A percentile compares a stretch with the other conserved stretches of the same genome.
These are phyloP conservation scores for Propithecus coquereli DNA, from an alignment of 2,113 vertebrate species.

Conservation along the genomic window DNA sequence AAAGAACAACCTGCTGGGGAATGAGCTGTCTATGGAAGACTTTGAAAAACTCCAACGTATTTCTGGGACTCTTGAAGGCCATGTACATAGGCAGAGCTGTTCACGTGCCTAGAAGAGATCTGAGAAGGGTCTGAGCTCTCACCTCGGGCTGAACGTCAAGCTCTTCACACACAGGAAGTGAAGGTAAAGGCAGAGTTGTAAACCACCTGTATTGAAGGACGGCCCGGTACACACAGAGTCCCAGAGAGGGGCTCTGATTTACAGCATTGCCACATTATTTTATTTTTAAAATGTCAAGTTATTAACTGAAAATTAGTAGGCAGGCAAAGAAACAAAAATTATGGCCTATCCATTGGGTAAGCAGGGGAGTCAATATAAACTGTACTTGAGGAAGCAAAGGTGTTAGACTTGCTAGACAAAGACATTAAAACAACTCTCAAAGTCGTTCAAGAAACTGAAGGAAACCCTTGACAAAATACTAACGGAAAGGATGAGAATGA, in stretches of 20 bases:
- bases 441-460: background rate
- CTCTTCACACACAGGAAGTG: background rate
- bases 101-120: too few species aligned
- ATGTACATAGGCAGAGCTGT: too few species aligned
- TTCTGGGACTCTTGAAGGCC: background rate
- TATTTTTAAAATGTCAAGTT: background rate
- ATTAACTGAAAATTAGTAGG: background rate
- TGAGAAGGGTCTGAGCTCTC: background rate
- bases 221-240: rapidly evolving
- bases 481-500: background rate
- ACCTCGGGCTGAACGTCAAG: background rate
- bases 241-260: background rate
- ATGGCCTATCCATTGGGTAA: background rate
- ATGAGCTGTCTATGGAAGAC: background rate
- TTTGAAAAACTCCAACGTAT: background rate
- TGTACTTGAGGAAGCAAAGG: background rate
- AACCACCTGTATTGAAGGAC: background rate
- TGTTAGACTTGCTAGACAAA: background rate
- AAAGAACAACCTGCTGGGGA: background rate
- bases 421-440: background rate
- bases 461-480: background rate
- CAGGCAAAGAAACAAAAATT: background rate
- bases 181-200: background rate
- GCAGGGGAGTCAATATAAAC: background rate
- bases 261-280: background rate